phyloP scores from a whole-genome alignment of 2,888 invertebrate species.

The Drosophila merina region DNA sequence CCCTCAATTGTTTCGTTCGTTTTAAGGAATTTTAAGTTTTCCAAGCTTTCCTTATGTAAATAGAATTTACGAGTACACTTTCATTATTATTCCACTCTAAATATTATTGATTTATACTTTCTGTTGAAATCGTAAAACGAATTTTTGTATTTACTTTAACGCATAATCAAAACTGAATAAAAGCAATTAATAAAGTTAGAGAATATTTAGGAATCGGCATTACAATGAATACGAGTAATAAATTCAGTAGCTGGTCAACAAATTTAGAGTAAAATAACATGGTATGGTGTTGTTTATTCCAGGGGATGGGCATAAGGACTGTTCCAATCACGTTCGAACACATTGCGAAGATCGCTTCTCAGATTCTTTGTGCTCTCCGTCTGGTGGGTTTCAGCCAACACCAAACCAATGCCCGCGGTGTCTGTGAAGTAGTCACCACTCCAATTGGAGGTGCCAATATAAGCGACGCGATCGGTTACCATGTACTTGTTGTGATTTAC shows the following conservation, averaged over 20 bases:
- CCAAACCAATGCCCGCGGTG: constrained; percentile 94
- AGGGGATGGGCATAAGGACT: constrained; percentile 88
- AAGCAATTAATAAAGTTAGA: constrained; percentile 35
- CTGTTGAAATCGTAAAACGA: constrained; percentile 28
- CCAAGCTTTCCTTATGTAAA: constrained; percentile 15
- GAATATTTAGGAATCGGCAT: not conserved
- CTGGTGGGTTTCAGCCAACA: constrained; percentile 84
- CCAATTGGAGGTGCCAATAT: constrained; percentile 99
- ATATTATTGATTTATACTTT: constrained; percentile 27
- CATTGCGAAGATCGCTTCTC: constrained; percentile 90
- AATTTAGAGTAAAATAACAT: constrained; percentile 7
- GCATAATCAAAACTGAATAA: constrained; percentile 41
- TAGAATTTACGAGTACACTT: constrained; percentile 21
- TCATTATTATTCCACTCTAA: constrained; percentile 25
- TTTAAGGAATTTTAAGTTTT: not conserved
- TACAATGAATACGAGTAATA: constrained; percentile 8
- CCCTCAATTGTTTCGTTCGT: not conserved
- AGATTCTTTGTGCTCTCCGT: constrained; percentile 85
- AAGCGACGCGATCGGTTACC: constrained; percentile 98
- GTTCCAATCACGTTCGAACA: constrained; percentile 96
- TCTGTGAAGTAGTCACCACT: constrained; percentile 97
- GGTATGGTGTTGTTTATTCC: constrained; percentile 1
- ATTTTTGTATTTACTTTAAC: constrained; percentile 16
- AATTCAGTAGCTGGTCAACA: constrained; percentile 7
- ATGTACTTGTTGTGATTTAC: constrained; percentile 99